Evolutionary conservation across 2,113 vertebrate species (phyloP).

Genomic region (Heterochromis multidens): DNA sequence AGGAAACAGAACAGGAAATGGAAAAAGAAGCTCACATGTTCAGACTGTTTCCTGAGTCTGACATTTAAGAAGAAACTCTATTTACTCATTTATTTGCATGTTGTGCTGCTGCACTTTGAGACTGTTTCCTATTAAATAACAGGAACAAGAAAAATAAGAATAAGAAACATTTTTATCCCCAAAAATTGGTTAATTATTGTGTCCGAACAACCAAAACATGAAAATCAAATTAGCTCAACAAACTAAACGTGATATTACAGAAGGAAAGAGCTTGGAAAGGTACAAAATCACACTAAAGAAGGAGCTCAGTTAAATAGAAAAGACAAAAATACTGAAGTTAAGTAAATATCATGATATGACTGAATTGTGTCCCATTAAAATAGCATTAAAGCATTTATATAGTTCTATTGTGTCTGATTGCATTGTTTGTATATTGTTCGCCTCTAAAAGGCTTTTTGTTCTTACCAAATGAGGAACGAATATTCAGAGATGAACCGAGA

Average conservation of each 20-base stretch:
- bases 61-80: not conserved
- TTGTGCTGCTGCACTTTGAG: not conserved
- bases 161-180: not conserved
- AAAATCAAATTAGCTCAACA: not conserved
- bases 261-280: not conserved
- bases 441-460: not conserved
- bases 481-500: not conserved
- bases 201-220: not conserved
- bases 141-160: not conserved
- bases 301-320: not conserved
- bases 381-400: too few species aligned
- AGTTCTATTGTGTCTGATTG: too few species aligned
- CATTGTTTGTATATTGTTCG: not conserved
- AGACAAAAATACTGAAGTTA: accelerated
- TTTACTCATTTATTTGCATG: not conserved
- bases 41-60: not conserved
- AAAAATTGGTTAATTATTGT: not conserved
- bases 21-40: not conserved
- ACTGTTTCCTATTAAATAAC: not conserved
- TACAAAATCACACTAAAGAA: not conserved
- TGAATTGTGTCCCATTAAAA: too few species aligned
- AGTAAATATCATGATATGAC: too few species aligned
- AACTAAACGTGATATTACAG: too few species aligned
- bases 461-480: not conserved
- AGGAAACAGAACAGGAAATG: not conserved